These are phyloP conservation scores for Melanaphis sacchari DNA, from an alignment of 1,140 invertebrate genomes.

Conservation along the genomic window DNA sequence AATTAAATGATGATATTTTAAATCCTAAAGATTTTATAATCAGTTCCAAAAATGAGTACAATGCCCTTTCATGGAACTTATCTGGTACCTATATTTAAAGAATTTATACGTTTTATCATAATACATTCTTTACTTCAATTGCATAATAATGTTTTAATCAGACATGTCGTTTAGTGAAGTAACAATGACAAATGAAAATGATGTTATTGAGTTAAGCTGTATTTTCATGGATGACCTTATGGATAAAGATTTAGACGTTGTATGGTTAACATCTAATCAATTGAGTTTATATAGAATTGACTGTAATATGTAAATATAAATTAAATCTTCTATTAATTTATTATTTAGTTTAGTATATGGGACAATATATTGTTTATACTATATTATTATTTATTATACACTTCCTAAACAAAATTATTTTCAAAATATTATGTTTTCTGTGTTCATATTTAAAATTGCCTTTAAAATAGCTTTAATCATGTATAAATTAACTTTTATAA, in stretches of 20 bases:
- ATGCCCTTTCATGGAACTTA: neutral
- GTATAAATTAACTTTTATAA: too few relatives aligned
- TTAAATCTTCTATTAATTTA: neutral
- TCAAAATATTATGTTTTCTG: too few relatives aligned
- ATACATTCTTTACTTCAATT: neutral
- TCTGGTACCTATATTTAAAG: neutral
- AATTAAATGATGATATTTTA: slow-evolving; percentile 38
- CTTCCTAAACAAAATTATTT: too few relatives aligned
- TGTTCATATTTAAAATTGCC: too few relatives aligned
- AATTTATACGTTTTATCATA: neutral
- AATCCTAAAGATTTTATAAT: slow-evolving; percentile 43
- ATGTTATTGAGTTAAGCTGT: slow-evolving; percentile 43
- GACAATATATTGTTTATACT: too few relatives aligned
- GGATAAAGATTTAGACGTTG: slow-evolving; percentile 13
- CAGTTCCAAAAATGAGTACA: neutral
- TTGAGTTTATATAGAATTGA: neutral
- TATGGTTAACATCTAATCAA: slow-evolving; percentile 2
- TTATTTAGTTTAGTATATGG: neutral
- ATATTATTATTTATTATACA: too few relatives aligned
- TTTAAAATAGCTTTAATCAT: too few relatives aligned
- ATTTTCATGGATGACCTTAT: neutral
- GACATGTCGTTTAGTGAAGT: slow-evolving; percentile 9
- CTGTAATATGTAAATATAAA: slow-evolving; percentile 26
- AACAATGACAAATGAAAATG: neutral
- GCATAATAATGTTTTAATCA: neutral